Conservation (phyloP, 1,140 invertebrate species). For the Hirudo medicinalis region DNA sequence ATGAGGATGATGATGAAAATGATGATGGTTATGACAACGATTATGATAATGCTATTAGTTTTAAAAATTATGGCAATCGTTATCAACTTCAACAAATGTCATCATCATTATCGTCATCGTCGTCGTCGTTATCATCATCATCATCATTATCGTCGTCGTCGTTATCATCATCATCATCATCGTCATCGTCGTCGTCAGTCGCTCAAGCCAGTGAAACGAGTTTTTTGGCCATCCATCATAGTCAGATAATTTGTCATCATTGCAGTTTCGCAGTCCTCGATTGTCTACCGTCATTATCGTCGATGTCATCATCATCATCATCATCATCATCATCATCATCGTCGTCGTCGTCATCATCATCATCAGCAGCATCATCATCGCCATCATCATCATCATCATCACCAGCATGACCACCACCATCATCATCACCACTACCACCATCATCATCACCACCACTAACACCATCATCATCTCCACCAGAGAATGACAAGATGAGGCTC, state of each 20-base stretch:
- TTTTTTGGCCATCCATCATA: neutral
- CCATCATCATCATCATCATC: neutral
- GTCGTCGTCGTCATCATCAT: neutral
- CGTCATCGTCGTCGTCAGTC: no score
- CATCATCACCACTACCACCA: no score
- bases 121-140: constrained; percentile 3
- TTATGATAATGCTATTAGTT: no score
- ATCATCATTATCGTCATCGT: neutral
- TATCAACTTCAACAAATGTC: no score
- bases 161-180: neutral
- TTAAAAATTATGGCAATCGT: no score
- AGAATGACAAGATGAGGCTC: neutral
- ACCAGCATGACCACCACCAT: neutral
- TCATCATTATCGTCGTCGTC: neutral
- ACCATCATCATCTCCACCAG: no score
- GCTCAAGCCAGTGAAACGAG: neutral
- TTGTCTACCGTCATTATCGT: neutral
- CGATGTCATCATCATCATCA: neutral
- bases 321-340: constrained; percentile 4
- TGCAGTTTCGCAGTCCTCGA: neutral
- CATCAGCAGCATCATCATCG: neutral
- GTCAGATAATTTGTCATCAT: neutral
- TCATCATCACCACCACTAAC: no score
- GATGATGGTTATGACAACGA: no score
- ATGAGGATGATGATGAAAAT: no score